These are phyloP conservation scores for Drosophila leontia DNA, from an alignment of 1,140 invertebrate genomes.

Conservation along the genomic window DNA sequence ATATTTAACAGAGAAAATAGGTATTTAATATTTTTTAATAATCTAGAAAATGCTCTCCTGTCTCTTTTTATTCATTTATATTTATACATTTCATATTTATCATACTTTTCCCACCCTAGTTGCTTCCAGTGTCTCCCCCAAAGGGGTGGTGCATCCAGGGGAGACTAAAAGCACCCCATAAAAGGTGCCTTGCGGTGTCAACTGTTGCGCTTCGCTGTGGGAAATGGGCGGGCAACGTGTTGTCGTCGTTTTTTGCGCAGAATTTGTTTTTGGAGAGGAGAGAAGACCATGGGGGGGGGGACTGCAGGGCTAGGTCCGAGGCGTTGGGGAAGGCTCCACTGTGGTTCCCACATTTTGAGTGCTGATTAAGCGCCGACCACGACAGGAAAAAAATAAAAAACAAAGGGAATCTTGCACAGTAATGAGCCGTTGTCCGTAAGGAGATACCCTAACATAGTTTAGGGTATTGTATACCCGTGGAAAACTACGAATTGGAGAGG, in stretches of 20 bases:
- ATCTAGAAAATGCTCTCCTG: background rate
- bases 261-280: slow-evolving; percentile 11
- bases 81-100: too few species aligned
- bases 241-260: slow-evolving; percentile 11
- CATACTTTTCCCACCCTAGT: background rate
- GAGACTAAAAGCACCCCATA: background rate
- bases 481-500: slow-evolving; percentile 2
- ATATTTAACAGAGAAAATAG: background rate
- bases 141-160: slow-evolving; percentile 1
- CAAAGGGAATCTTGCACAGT: slow-evolving; percentile 19
- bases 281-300: background rate
- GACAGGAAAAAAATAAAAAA: slow-evolving; percentile 15
- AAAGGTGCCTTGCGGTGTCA: slow-evolving; percentile 19
- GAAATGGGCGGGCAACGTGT: slow-evolving; percentile 15
- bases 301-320: background rate
- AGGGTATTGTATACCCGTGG: slow-evolving; percentile 13
- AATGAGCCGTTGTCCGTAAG: slow-evolving; percentile 21
- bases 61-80: too few species aligned
- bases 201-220: slow-evolving; percentile 23
- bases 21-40: background rate
- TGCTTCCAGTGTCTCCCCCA: background rate
- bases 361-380: slow-evolving; percentile 54
- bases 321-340: slow-evolving; percentile 4
- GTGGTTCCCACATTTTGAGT: slow-evolving; percentile 59
- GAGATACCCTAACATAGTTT: slow-evolving; percentile 24